A percentile compares a stretch with the other conserved stretches of the same genome.
These are phyloP conservation scores for Aythya baeri DNA, from an alignment of 2,113 vertebrate species.

Conservation along the genomic window DNA sequence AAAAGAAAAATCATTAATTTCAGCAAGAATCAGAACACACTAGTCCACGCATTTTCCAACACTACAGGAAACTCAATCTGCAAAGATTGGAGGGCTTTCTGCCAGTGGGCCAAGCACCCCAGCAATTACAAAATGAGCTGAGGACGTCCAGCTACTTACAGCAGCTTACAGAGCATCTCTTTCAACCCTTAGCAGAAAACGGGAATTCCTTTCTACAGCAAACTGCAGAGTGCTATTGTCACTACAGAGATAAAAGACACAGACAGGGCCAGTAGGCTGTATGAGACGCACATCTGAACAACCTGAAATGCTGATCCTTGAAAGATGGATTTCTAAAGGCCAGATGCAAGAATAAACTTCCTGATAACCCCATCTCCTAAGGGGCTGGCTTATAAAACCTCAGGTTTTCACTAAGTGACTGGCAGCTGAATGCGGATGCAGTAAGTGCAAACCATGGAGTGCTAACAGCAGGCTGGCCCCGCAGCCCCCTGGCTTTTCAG, in stretches of 20 bases:
- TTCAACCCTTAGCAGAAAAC: not conserved
- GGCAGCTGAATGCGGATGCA: not conserved
- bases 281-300: accelerated
- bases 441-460: not conserved
- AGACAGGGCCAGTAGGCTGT: not conserved
- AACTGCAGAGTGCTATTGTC: not conserved
- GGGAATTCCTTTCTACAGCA: not conserved
- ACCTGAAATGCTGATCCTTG: not conserved
- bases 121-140: not conserved
- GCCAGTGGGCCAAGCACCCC: not conserved
- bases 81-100: not conserved
- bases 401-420: not conserved
- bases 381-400: not conserved
- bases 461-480: not conserved
- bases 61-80: not conserved
- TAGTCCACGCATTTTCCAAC: not conserved
- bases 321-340: not conserved
- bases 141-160: not conserved
- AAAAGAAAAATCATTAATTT: not conserved
- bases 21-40: not conserved
- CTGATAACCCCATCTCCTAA: not conserved
- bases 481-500: not conserved
- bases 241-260: not conserved
- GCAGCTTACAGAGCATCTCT: not conserved
- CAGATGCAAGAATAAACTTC: not conserved